Evolutionary conservation across 1,140 invertebrate genomes (phyloP), one percentile per base, ranked within the genome.

Genomic region (Dreissena rostriformis): DNA sequence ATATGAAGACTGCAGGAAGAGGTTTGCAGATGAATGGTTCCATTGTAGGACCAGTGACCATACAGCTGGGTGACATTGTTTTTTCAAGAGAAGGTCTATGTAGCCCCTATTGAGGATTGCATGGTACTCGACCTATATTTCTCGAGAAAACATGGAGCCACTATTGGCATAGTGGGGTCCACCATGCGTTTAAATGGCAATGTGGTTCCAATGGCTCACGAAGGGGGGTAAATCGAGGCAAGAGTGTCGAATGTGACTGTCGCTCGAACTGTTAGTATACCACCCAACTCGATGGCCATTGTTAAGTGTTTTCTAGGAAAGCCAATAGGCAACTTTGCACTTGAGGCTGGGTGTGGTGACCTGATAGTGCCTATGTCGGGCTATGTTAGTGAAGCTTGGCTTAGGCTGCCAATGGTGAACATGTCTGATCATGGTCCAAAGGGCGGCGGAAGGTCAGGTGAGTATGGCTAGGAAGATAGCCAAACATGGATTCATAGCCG

Each of bases 111-210:
- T n/a, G 26, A 22, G 1, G 29, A 77, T 28, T 26, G 26, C 26
- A 75, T 75, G 53, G 17, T 75, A 28, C 28, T 75, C 4, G 72
- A 55, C 22, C 26, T 77, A 14, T 24, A 76, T 49, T 52, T 77
- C 19, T 6, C 66, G 66, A 67, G 66, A 28, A 10, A 29, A 49
- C 24, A 57, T 15, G 26, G 5, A 22, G 39, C 49, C 28, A 14
- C 52, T 2, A 19, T 77, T 7, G 39, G 66, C 61, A 63, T 77
- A 11, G 29, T n/a, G 11, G 53, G 66, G 7, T 39, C 29, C 12
- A 29, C 24, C 12, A 28, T 77, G 19, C 7, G 15, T 11, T 7
- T 66, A 6, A 39, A 53, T 49, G 57, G 22, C 8, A 24, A 78
- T 1, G 29, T 19, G 11, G 29, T 76, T 19, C 15, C 26, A 10